phyloP scores from a whole-genome alignment of 2,113 vertebrate genomes.

The Cyphomyrus plagiostoma region DNA sequence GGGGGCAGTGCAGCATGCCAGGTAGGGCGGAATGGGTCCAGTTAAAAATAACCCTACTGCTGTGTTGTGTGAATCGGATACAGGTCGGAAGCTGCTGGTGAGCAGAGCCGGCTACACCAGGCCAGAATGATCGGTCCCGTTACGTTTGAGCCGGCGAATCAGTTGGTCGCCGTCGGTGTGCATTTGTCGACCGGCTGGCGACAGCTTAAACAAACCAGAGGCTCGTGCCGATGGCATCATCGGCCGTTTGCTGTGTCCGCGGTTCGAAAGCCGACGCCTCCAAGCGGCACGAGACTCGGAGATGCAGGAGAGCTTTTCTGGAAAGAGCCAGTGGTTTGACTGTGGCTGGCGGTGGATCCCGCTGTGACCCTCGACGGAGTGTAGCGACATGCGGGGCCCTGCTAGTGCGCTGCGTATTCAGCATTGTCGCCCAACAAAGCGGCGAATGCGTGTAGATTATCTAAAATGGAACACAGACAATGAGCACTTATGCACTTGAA shows the following conservation, averaged over 20 bases:
- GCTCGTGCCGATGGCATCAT: background rate
- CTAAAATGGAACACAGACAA: background rate
- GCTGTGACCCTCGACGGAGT: background rate
- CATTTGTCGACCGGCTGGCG: background rate
- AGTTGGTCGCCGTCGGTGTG: background rate
- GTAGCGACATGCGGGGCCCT: background rate
- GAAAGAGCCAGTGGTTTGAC: background rate
- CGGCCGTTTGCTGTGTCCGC: background rate
- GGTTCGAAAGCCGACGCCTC: background rate
- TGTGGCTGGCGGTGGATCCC: background rate
- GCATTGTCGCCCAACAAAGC: background rate
- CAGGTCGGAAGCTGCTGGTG: background rate
- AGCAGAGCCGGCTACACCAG: background rate
- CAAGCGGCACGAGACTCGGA: background rate
- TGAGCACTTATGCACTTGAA: background rate
- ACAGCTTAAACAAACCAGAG: background rate
- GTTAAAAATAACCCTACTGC: background rate
- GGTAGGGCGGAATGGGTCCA: background rate
- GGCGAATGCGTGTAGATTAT: background rate
- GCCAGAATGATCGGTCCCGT: background rate
- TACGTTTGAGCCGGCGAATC: background rate
- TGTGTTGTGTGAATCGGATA: background rate
- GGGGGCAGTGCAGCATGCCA: background rate
- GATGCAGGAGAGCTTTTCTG: background rate
- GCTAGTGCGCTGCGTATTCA: background rate